phyloP scores from a whole-genome alignment of 2,888 invertebrate genomes.

The Troides oblongomaculatus region DNA sequence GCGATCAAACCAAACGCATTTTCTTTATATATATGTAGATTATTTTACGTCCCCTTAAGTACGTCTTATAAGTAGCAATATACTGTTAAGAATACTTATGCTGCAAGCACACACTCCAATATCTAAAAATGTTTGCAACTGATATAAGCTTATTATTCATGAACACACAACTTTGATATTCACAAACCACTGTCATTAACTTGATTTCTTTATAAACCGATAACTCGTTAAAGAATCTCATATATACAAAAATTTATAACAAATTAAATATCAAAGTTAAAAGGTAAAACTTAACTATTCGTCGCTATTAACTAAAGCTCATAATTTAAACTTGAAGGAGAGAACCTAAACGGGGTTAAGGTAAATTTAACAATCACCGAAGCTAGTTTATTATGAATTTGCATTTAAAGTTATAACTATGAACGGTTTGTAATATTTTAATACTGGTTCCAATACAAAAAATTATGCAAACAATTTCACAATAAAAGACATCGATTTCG shows the following conservation, averaged over 20 bases:
- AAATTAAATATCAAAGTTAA: not conserved
- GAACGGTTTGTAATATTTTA: slow-evolving; percentile 18
- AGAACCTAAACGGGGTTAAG: slow-evolving; percentile 31
- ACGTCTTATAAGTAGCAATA: too few relatives aligned
- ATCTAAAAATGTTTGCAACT: too few relatives aligned
- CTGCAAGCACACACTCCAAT: too few relatives aligned
- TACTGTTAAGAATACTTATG: too few relatives aligned
- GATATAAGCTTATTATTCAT: too few relatives aligned
- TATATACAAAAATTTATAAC: not conserved
- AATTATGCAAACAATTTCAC: slow-evolving; percentile 26
- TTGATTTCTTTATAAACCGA: not conserved
- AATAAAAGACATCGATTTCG: slow-evolving; percentile 14
- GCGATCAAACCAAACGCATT: too few relatives aligned
- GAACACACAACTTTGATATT: too few relatives aligned
- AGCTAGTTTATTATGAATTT: slow-evolving; percentile 27
- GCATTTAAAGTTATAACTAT: slow-evolving; percentile 24
- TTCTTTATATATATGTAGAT: too few relatives aligned
- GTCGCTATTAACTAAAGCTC: slow-evolving; percentile 24
- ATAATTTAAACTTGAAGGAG: slow-evolving; percentile 28
- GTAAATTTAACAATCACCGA: slow-evolving; percentile 30
- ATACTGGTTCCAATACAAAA: slow-evolving; percentile 21
- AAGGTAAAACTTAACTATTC: slow-evolving; percentile 13
- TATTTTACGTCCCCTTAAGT: too few relatives aligned
- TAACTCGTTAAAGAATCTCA: not conserved
- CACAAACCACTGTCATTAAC: too few relatives aligned